A percentile compares a stretch with the other conserved stretches of the same genome.
Conservation (phyloP, 2,888 invertebrate species). For the Acleris emargana region DNA sequence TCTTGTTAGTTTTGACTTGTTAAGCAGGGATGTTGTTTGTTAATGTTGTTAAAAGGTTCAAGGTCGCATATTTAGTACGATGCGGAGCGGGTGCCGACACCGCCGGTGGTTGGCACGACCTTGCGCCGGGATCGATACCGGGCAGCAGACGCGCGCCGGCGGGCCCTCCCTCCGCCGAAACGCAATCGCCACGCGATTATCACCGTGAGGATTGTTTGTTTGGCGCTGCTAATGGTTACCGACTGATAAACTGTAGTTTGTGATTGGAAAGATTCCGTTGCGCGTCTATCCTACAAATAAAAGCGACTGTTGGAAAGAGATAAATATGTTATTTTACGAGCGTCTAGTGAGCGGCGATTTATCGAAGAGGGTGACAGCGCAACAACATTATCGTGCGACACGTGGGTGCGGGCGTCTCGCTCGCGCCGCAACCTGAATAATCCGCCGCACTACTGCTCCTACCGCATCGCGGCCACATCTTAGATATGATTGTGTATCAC, state of each 20-base stretch:
- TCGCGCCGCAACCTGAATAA: slow-evolving; percentile 44
- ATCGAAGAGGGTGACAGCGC: slow-evolving; percentile 56
- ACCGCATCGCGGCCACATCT: slow-evolving; percentile 17
- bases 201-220: slow-evolving; percentile 56
- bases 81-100: slow-evolving; percentile 48
- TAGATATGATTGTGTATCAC: slow-evolving; percentile 1
- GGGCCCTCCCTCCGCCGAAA: slow-evolving; percentile 53
- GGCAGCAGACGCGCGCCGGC: slow-evolving; percentile 73
- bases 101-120: slow-evolving; percentile 67
- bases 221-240: slow-evolving; percentile 51
- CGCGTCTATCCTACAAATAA: background rate
- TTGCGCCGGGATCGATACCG: slow-evolving; percentile 75
- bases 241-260: slow-evolving; percentile 48
- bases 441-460: slow-evolving; percentile 15
- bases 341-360: slow-evolving; percentile 53
- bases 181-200: slow-evolving; percentile 55
- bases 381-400: slow-evolving; percentile 60
- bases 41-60: slow-evolving; percentile 70
- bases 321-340: slow-evolving; percentile 51
- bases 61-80: slow-evolving; percentile 63
- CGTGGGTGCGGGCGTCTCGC: slow-evolving; percentile 56
- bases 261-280: slow-evolving; percentile 7
- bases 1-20: background rate
- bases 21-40: slow-evolving; percentile 28
- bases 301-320: slow-evolving; percentile 22